Conservation (phyloP, 2,888 invertebrate genomes). For the Choreutis nemorana region DNA sequence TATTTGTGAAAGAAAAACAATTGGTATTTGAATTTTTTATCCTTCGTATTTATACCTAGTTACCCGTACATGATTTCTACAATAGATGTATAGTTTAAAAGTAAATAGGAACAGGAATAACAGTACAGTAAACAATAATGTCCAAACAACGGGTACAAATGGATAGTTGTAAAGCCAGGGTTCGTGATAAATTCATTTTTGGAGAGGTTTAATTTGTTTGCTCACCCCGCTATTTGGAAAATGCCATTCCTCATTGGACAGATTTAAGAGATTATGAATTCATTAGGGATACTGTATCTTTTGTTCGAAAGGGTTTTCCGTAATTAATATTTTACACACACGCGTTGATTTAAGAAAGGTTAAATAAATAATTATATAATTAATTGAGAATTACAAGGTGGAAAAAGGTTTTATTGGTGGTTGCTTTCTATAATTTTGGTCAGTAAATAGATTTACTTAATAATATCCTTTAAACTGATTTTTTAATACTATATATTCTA, state of each 20-base stretch:
- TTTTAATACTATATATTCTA: too few relatives aligned
- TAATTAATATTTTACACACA: constrained; percentile 58
- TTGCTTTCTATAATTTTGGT: neutral
- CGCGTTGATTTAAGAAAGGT: constrained; percentile 22
- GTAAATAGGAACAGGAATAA: too few relatives aligned
- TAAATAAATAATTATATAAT: constrained; percentile 1
- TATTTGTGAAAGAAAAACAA: too few relatives aligned
- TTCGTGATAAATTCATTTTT: constrained; percentile 64
- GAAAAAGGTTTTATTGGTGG: neutral
- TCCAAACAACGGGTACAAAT: constrained; percentile 18
- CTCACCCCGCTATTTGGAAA: constrained; percentile 44
- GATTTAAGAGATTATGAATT: constrained; percentile 64
- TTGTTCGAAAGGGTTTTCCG: constrained; percentile 32
- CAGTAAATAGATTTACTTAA: too few relatives aligned
- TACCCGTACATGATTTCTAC: too few relatives aligned
- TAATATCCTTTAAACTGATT: too few relatives aligned
- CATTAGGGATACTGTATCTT: constrained; percentile 59
- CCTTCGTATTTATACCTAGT: too few relatives aligned
- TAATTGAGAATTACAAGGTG: constrained; percentile 3
- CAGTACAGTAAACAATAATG: constrained; percentile 14
- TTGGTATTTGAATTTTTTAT: too few relatives aligned
- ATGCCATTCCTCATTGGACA: constrained; percentile 62
- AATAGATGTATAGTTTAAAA: too few relatives aligned
- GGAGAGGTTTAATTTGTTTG: constrained; percentile 62
- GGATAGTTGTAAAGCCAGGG: constrained; percentile 30